Conservation (phyloP, 1,140 invertebrate genomes). For the Sarcophaga peregrina region DNA sequence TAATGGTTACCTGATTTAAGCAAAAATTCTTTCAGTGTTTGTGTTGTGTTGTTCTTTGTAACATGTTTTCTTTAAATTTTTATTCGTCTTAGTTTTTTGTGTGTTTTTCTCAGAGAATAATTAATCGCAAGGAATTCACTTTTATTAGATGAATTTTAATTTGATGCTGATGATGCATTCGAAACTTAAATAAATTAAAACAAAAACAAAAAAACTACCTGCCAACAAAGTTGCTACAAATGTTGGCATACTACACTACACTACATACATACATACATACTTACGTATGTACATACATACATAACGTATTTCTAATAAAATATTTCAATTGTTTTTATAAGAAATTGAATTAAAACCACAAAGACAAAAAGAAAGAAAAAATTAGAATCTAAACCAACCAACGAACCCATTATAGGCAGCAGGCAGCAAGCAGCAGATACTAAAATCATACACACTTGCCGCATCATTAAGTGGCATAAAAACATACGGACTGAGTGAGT, state of each 20-base stretch:
- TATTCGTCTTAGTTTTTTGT: background rate
- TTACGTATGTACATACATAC: too few species aligned
- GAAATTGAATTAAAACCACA: background rate
- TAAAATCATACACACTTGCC: background rate
- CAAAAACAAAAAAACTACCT: background rate
- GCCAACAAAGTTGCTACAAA: slow-evolving; percentile 13
- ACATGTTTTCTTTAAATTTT: too few species aligned
- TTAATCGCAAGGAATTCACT: background rate
- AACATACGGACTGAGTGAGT: too few species aligned
- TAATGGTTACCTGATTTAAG: too few species aligned
- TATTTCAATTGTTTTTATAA: background rate
- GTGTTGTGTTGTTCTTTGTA: too few species aligned
- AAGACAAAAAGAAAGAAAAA: background rate
- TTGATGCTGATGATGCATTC: slow-evolving; percentile 9
- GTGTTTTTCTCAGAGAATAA: background rate
- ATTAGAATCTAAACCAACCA: background rate
- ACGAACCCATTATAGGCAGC: background rate
- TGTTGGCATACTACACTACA: background rate
- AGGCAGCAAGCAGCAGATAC: too few species aligned
- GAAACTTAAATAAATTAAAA: background rate
- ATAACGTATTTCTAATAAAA: background rate
- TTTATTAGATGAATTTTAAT: background rate
- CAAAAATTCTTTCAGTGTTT: too few species aligned
- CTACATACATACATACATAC: too few species aligned
- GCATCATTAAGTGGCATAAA: background rate